phyloP scores from a whole-genome alignment of 2,113 vertebrate genomes.

The Cryptotis parvus region DNA sequence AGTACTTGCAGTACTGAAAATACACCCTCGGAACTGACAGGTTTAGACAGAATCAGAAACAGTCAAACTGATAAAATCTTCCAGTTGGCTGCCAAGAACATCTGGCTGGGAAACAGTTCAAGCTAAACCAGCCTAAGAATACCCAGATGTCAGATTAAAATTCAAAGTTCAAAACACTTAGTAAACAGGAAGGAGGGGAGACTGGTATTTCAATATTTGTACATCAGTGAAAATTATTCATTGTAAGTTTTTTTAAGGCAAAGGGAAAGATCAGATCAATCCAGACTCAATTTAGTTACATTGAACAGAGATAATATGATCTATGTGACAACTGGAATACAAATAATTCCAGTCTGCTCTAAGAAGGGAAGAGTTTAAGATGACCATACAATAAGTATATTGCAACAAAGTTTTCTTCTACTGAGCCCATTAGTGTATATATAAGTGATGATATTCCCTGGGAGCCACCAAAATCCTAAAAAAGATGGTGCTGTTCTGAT shows the following conservation, averaged over 20 bases:
- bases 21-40: constrained; percentile 32
- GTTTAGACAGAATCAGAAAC: constrained; percentile 26
- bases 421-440: not conserved
- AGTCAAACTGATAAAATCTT: constrained; percentile 41
- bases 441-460: not conserved
- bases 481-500: not conserved
- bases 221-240: not conserved
- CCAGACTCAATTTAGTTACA: not conserved
- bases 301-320: not conserved
- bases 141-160: constrained; percentile 74
- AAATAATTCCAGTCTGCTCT: not conserved
- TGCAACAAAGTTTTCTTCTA: not conserved
- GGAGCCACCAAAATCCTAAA: not conserved
- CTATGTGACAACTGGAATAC: not conserved
- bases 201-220: constrained; percentile 15
- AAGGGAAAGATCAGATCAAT: not conserved
- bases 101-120: constrained; percentile 60
- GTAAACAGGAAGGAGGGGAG: constrained; percentile 52
- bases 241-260: not conserved
- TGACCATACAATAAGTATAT: not conserved
- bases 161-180: constrained; percentile 49
- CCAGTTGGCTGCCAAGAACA: constrained; percentile 69
- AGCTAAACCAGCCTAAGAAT: constrained; percentile 71
- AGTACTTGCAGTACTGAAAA: constrained; percentile 48
- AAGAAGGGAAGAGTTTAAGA: not conserved